A percentile compares a stretch with the other conserved stretches of the same genome.
These are phyloP conservation scores for Aphelenchoides avenae DNA, from an alignment of 1,140 invertebrate genomes.

Conservation along the genomic window DNA sequence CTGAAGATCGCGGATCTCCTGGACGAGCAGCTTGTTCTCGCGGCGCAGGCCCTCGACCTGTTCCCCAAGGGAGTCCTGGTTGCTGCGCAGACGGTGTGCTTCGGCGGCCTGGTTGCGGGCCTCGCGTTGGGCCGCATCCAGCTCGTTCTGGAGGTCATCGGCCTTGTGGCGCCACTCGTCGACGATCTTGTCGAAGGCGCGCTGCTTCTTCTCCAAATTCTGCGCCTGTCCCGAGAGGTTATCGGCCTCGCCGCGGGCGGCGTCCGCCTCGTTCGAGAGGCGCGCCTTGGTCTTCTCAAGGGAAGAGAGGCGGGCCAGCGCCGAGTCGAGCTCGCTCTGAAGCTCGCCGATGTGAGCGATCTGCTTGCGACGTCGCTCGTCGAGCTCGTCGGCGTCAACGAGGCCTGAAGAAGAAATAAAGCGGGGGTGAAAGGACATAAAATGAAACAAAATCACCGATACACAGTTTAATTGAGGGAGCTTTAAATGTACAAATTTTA, in stretches of 20 bases:
- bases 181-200: slow-evolving; percentile 96
- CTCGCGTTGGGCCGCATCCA: slow-evolving; percentile 96
- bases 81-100: slow-evolving; percentile 93
- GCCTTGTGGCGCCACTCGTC: slow-evolving; percentile 99
- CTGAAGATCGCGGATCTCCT: slow-evolving; percentile 64
- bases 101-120: slow-evolving; percentile 98
- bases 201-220: slow-evolving; percentile 96
- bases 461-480: slow-evolving; percentile 62
- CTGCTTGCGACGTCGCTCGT: slow-evolving; percentile 94
- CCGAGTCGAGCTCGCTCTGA: slow-evolving; percentile 92
- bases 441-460: too few relatives aligned
- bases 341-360: slow-evolving; percentile 94
- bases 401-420: slow-evolving; percentile 65
- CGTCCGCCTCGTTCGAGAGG: slow-evolving; percentile 91
- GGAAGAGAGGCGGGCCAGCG: slow-evolving; percentile 90
- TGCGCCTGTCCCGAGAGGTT: slow-evolving; percentile 39
- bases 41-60: slow-evolving; percentile 67
- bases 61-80: slow-evolving; percentile 88
- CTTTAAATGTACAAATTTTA: slow-evolving; percentile 65
- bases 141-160: slow-evolving; percentile 89
- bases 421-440: too few relatives aligned
- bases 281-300: slow-evolving; percentile 96
- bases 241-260: slow-evolving; percentile 79
- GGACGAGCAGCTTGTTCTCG: slow-evolving; percentile 51
- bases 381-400: slow-evolving; percentile 88